These are phyloP conservation scores for Pampusana beccarii DNA, from an alignment of 2,113 vertebrate genomes.

Conservation along the genomic window DNA sequence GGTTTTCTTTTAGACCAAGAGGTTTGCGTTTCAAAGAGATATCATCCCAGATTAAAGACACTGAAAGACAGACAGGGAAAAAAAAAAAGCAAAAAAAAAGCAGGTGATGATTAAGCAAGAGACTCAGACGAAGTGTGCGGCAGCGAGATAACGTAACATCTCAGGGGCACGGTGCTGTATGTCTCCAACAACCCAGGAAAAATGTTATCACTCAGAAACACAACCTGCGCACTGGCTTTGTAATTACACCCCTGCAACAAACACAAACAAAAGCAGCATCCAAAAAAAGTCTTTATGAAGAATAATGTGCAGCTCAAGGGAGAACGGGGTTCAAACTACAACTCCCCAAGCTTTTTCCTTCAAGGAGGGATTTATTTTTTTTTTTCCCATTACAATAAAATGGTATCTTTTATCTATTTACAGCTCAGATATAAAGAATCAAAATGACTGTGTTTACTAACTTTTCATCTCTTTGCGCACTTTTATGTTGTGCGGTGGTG, in stretches of 20 bases:
- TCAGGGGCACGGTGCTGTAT: slow-evolving; percentile 12
- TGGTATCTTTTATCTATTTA: not conserved
- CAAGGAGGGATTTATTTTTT: not conserved
- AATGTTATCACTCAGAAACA: slow-evolving; percentile 67
- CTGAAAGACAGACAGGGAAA: not conserved
- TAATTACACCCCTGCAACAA: slow-evolving; percentile 39
- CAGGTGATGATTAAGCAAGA: slow-evolving; percentile 20
- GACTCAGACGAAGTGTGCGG: slow-evolving; percentile 3
- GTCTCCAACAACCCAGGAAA: not conserved
- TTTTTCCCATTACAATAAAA: not conserved
- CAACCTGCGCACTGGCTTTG: slow-evolving; percentile 8
- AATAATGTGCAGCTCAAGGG: not conserved
- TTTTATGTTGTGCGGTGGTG: not conserved
- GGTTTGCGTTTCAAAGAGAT: slow-evolving; percentile 48
- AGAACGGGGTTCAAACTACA: not conserved
- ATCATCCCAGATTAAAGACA: slow-evolving; percentile 42
- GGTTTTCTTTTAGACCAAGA: not conserved
- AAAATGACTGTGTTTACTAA: not conserved
- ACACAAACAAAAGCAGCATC: slow-evolving; percentile 37
- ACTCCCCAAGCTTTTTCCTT: not conserved
- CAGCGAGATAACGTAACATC: slow-evolving; percentile 62
- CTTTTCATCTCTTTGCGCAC: not conserved
- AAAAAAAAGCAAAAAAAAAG: not conserved
- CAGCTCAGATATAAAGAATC: not conserved
- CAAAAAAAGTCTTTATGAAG: not conserved